Evolutionary conservation across 2,797 vertebrate genomes (phyloP), one percentile per base, ranked within the genome.

Genomic region (Bucorvus abyssinicus): DNA sequence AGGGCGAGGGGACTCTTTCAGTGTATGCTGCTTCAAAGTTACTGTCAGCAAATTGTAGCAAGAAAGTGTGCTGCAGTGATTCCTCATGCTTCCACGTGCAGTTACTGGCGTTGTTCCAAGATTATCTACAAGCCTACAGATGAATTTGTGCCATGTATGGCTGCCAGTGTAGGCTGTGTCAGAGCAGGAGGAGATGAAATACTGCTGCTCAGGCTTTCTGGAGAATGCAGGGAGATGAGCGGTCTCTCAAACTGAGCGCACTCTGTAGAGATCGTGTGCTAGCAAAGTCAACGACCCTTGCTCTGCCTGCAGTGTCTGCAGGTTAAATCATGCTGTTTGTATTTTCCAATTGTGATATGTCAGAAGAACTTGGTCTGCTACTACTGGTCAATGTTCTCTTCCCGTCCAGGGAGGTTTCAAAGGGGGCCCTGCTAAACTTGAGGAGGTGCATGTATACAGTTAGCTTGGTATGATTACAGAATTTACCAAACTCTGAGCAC

Each of bases 1-100:
- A 61, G 1, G 8, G 75, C 75, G 38, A 71, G 76, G 38, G 36
- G 44, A 24, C 63, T 63, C 5, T 30, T 84, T 57, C n/a, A 63
- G 34, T 75, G 71, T 60, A 73, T 68, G 91, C 85, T 93, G 94
- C 93, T 95, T 91, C 4, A 10, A 65, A 69, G 92, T 90, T 47
- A 14, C 6, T 21, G 71, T 90, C 76, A 60, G 83, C 87, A 27
- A 52, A 50, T 2, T 10, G 69, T 47, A 20, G 26, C 7, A 57
- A 70, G 75, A 34, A 61, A 59, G 47, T 12, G 45, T 38, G 89
- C 90, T 74, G 63, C 64, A 40, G 11, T 65, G 74, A 55, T 50
- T 91, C 47, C 40, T 75, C 14, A 29, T 50, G 45, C 49, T 87
- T 68, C 81, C 87, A 59, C 34, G 1, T 38, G 89, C 63, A 29